Evolutionary conservation across 2,888 invertebrate genomes (phyloP), one percentile per base, ranked within the genome.

Genomic region (Zaprionus bogoriensis): DNA sequence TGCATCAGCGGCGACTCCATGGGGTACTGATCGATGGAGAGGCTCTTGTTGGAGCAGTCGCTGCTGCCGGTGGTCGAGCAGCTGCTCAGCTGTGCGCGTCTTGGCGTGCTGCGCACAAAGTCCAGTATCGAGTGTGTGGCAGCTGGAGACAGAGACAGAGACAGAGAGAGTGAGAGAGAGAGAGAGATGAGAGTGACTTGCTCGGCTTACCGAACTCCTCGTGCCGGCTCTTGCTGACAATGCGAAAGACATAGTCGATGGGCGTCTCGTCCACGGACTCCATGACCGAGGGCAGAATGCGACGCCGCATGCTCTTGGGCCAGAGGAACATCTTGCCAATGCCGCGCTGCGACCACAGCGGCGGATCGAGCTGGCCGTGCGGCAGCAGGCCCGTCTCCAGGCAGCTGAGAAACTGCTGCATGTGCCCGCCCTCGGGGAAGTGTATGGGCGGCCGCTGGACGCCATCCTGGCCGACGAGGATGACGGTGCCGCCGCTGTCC

Each of bases 401-500:
- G 88, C 98, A 98, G 69, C 97, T 96, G 27, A 99, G 92, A 89
- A 98, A 98, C 4, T 97, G 95, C 54, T 98, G 92, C 88, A 98
- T 93, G 90, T 98, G 98, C 1, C 98, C 98, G 38, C 95, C 94
- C 92, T 90, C 95, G 0, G 98, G 98, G 86, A 99, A 98, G 87
- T 97, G 97, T 87, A 99, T 96, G 0, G 98, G 98, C 0, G 98
- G 97, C 50, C 96, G 92, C 90, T 99, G 98, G 0, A 97, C 97
- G 0, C 98, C 98, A 90, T 98, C 98, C 88, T 97, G 97, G 0
- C 97, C 97, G 0, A 98, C 98, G 38, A 98, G 91, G 47, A 98
- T 97, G 2, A 98, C 94, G 0, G 96, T 97, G 28, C 97, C 97
- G 48, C 97, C 96, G 57, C 93, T 93, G 77, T 94, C 94, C 82